A percentile compares a stretch with the other conserved stretches of the same genome.
Conservation (phyloP, 2,797 vertebrate species). For the Hafferia zeledoni region DNA sequence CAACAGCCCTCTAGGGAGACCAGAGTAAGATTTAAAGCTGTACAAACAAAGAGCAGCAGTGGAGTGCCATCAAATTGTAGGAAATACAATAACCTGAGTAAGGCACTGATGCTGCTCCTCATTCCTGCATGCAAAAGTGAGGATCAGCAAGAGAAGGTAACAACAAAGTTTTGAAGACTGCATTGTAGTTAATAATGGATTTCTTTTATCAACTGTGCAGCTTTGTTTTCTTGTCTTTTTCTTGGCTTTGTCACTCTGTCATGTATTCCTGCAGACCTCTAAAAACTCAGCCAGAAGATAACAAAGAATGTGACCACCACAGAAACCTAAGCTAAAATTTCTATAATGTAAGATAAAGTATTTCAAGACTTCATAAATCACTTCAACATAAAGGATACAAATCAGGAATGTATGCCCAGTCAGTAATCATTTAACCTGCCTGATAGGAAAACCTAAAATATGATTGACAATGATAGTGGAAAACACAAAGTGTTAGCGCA, state of each 20-base stretch:
- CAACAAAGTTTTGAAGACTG: background rate
- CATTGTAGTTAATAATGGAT: background rate
- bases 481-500: background rate
- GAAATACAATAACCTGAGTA: background rate
- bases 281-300: background rate
- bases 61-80: accelerated
- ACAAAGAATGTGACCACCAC: background rate
- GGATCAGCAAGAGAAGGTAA: background rate
- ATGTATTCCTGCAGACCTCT: background rate
- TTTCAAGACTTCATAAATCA: background rate
- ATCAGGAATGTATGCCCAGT: accelerated
- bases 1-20: background rate
- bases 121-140: background rate
- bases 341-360: background rate
- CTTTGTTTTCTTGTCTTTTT: background rate
- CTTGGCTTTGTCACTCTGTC: background rate
- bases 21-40: background rate
- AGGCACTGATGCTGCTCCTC: background rate
- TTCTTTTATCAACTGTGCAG: background rate
- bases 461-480: background rate
- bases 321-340: background rate
- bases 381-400: background rate
- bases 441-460: background rate
- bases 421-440: background rate
- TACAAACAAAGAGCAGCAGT: background rate